These are phyloP conservation scores for Spongilla lacustris DNA, from an alignment of 37 sponge, comb jelly and placozoan species.

Conservation along the genomic window DNA sequence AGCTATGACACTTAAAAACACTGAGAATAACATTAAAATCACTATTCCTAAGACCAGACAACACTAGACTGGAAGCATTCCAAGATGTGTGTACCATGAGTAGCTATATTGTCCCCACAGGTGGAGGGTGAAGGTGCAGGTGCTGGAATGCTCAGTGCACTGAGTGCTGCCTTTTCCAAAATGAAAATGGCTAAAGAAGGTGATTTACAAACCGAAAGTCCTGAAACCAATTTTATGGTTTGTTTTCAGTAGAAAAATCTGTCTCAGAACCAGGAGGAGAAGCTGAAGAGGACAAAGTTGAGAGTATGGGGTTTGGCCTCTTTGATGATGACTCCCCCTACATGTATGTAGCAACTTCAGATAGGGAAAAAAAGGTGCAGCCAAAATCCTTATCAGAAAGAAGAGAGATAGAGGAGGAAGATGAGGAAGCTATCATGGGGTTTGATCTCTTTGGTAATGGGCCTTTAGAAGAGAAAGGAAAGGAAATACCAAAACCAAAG, in stretches of 20 bases:
- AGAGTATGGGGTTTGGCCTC: background rate
- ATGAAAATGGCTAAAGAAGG: background rate
- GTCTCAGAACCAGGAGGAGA: background rate
- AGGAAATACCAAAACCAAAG: background rate
- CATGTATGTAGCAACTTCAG: too few relatives aligned
- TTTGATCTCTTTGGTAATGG: conserved; percentile 6
- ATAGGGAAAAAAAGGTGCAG: background rate
- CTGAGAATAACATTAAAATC: background rate
- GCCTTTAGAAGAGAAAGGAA: background rate
- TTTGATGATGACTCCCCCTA: too few relatives aligned
- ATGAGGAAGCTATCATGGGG: conserved; percentile 6
- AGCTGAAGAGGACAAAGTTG: background rate
- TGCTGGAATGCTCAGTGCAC: background rate
- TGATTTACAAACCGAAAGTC: background rate
- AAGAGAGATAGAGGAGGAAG: background rate
- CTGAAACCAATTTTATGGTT: background rate
- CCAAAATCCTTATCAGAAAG: background rate
- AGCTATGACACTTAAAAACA: background rate
- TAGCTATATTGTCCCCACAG: background rate
- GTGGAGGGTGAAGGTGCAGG: background rate
- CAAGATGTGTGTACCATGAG: background rate
- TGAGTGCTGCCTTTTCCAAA: background rate
- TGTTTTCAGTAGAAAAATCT: background rate
- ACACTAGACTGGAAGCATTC: background rate
- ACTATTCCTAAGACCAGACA: background rate